These are phyloP conservation scores for Ctena decussata DNA, from an alignment of 2,888 invertebrate species.

Conservation along the genomic window DNA sequence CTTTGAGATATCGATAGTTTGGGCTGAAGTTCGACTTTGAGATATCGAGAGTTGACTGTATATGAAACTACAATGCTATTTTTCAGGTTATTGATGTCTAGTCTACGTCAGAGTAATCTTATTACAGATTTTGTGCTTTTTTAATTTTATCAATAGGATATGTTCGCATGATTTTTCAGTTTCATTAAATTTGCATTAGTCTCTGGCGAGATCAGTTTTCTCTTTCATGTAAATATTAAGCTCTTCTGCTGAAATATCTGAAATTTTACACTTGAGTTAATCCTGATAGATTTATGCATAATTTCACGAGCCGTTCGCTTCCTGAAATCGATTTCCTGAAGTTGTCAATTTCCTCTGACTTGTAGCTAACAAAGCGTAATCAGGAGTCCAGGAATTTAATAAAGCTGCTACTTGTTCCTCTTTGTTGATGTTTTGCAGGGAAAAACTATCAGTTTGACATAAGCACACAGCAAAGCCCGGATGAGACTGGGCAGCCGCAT, in stretches of 20 bases:
- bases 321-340: conserved; percentile 57
- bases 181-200: conserved; percentile 11
- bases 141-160: conserved; percentile 6
- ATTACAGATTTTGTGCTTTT: not conserved
- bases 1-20: not conserved
- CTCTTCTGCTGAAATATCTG: not conserved
- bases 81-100: not conserved
- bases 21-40: not conserved
- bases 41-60: not conserved
- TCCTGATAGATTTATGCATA: conserved; percentile 53
- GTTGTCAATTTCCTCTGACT: conserved; percentile 53
- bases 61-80: not conserved
- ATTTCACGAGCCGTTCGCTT: conserved; percentile 60
- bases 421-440: too few relatives aligned
- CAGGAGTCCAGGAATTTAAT: conserved; percentile 58
- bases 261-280: not conserved
- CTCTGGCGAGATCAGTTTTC: not conserved
- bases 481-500: too few relatives aligned
- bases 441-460: too few relatives aligned
- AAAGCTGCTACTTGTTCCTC: conserved; percentile 34
- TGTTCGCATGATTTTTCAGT: not conserved
- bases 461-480: too few relatives aligned
- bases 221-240: not conserved
- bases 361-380: conserved; percentile 54
- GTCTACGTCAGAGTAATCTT: not conserved